These are phyloP conservation scores for Pachycephus smyrnensis DNA, from an alignment of 2,888 invertebrate species.

Conservation along the genomic window DNA sequence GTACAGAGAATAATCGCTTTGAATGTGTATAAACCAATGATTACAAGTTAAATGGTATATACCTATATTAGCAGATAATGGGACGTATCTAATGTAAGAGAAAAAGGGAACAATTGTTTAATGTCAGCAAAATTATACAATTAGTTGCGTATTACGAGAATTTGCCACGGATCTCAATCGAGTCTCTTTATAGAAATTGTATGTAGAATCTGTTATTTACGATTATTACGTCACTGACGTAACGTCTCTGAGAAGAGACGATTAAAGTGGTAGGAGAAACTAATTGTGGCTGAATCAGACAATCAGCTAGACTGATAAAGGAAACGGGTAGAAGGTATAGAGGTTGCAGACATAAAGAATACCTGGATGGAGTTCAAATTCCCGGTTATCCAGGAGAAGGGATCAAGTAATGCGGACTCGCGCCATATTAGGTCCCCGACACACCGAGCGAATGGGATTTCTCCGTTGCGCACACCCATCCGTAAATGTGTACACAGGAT, in stretches of 20 bases:
- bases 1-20: not conserved
- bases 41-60: not conserved
- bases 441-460: slow-evolving; percentile 20
- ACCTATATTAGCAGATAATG: not conserved
- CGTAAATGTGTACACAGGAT: not conserved
- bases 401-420: slow-evolving; percentile 59
- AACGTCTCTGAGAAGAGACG: not conserved
- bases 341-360: slow-evolving; percentile 7
- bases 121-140: not conserved
- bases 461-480: not conserved
- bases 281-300: not conserved
- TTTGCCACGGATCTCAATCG: not conserved
- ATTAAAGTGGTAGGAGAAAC: not conserved
- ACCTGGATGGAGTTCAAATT: not conserved
- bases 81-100: not conserved
- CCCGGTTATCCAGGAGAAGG: slow-evolving; percentile 38
- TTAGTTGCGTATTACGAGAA: not conserved
- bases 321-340: slow-evolving; percentile 14
- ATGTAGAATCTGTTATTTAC: not conserved
- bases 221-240: not conserved
- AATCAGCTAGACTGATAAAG: slow-evolving; percentile 9
- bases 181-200: not conserved
- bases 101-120: slow-evolving; percentile 4
- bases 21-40: not conserved
- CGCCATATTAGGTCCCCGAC: slow-evolving; percentile 56